Evolutionary conservation across 2,113 vertebrate species (phyloP).

Genomic region (Grammomys dolichurus): DNA sequence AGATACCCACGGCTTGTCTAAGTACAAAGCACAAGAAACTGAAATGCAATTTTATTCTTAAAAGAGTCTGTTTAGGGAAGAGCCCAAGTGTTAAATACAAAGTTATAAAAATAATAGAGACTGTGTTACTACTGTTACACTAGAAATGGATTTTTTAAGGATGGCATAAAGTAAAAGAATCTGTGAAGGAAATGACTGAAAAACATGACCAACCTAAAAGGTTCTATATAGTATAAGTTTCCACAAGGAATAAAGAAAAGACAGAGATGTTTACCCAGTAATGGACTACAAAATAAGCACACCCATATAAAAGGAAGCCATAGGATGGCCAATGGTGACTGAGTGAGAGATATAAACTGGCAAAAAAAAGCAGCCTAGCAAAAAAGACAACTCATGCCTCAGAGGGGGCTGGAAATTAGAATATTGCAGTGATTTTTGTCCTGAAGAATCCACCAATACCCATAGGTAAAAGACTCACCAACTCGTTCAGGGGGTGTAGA

Average conservation of each 20-base stretch:
- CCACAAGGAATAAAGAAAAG: background rate
- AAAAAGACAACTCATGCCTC: background rate
- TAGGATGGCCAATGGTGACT: background rate
- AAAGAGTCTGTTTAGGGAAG: background rate
- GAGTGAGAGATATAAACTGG: background rate
- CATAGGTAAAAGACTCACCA: slow-evolving; percentile 64
- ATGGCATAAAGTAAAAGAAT: background rate
- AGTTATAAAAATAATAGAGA: background rate
- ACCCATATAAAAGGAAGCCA: background rate
- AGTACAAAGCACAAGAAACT: too few relatives aligned
- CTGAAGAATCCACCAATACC: background rate
- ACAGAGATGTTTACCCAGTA: background rate
- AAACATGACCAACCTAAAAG: background rate
- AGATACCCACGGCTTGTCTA: too few relatives aligned
- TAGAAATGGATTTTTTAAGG: background rate
- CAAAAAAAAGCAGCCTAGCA: background rate
- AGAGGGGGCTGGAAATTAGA: background rate
- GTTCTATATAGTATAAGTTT: background rate
- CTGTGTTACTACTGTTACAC: too few relatives aligned
- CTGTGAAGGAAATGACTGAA: background rate
- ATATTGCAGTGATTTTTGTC: background rate
- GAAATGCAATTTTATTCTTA: background rate
- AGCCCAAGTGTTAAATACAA: background rate
- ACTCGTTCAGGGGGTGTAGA: slow-evolving; percentile 72
- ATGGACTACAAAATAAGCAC: background rate